phyloP scores from a whole-genome alignment of 2,113 vertebrate genomes.

The Carlito syrichta region DNA sequence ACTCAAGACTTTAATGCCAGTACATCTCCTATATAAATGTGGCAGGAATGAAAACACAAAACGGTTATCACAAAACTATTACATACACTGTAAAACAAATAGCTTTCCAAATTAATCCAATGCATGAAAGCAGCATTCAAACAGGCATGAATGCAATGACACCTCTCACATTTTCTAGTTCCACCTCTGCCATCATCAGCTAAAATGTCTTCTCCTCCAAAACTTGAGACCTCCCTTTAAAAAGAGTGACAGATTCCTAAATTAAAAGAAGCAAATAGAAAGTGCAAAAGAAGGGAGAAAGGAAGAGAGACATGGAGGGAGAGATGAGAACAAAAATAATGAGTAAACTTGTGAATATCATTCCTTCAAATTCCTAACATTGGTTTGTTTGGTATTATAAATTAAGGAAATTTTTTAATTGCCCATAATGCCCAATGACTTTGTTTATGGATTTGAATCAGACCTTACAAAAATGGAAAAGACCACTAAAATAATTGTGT shows the following conservation, averaged over 20 bases:
- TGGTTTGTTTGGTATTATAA: background rate
- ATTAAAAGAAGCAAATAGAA: background rate
- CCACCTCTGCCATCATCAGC: background rate
- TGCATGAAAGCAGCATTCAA: background rate
- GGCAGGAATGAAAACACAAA: background rate
- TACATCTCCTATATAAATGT: no score
- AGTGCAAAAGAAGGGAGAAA: background rate
- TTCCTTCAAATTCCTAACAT: background rate
- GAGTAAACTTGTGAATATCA: background rate
- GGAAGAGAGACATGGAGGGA: background rate
- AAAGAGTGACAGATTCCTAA: background rate
- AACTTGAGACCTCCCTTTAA: background rate
- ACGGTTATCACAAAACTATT: background rate
- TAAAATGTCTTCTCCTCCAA: background rate
- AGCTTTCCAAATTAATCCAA: background rate
- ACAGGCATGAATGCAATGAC: accelerated
- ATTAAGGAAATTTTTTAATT: background rate
- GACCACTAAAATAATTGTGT: background rate
- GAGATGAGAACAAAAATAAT: background rate
- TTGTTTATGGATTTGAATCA: background rate
- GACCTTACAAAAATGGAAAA: background rate
- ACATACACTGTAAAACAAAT: background rate
- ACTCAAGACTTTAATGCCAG: background rate
- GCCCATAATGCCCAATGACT: background rate
- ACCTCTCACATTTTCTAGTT: background rate